Base-by-base conservation (phyloP, 2,797 vertebrate genomes). In the Hydrolagus colliei region DNA sequence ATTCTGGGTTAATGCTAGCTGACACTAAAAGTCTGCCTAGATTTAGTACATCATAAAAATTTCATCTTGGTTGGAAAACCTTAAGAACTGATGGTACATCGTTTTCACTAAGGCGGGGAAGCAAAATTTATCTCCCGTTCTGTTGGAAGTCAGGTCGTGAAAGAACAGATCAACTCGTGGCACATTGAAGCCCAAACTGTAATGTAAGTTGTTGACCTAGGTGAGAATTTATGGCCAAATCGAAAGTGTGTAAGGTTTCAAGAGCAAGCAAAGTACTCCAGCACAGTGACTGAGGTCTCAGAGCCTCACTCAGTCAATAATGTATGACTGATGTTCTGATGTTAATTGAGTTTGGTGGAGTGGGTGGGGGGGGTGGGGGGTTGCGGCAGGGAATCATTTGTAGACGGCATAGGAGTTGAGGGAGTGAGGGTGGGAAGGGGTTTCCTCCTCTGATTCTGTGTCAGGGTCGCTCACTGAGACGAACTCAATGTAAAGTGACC, bases 11-110 rank as follows among this genome's bases (percentile, higher is more conserved):
- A 95, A 95, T 95, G 92, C 91, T 93, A 92, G 93, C 93, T 92
- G 93, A 95, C 94, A 94, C 93, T 94, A 95, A 95, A 94, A 94
- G 93, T 94, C 93, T 93, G 93, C 92, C 92, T 94, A 92, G 94
- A 94, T 95, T 93, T 94, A 93, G 91, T 68, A 63, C 89, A 85
- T 93, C 94, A 94, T 95, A 89, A 95, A 95, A 94, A 91, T 94
- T 95, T 95, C 90, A 95, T 92, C 89, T 74, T n/a, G 32, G 20
- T 61, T 73, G 71, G n/a, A 67, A 86, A 52, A 67, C 68, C 78
- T n/a, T 77, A 73, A 27, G 76, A 72, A 78, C 68, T 82, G 79
- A 84, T 84, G 63, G 71, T 68, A 52, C 79, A 84, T 84, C 79
- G 68, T 20, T 84, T 82, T 84, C 12, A 68, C 65, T 68, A 20